A percentile compares a stretch with the other conserved stretches of the same genome.
Evolutionary conservation across 2,113 vertebrate genomes (phyloP).

Genomic region (Aegotheles bennettii): DNA sequence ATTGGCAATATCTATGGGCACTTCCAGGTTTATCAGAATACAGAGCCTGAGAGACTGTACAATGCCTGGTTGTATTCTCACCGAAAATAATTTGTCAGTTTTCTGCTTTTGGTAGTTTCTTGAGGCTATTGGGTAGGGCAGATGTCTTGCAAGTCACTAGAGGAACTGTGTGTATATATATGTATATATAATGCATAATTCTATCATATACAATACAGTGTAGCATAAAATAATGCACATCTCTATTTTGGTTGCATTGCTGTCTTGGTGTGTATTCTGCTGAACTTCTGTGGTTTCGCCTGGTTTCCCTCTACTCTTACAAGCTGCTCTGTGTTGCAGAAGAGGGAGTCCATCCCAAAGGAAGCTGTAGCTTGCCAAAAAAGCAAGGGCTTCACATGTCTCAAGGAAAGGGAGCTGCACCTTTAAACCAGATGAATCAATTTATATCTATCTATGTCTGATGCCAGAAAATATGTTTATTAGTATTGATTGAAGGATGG

Average conservation of each 20-base stretch:
- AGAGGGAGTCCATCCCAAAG: background rate
- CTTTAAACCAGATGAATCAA: background rate
- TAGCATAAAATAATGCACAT: background rate
- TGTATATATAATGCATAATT: background rate
- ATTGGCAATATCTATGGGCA: background rate
- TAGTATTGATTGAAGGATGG: background rate
- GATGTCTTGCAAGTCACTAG: background rate
- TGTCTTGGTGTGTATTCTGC: background rate
- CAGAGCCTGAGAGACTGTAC: background rate
- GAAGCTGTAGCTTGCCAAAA: background rate
- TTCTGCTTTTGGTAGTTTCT: background rate
- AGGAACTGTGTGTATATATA: too few species aligned
- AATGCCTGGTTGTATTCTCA: background rate
- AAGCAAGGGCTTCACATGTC: background rate
- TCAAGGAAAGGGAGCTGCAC: background rate
- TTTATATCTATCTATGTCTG: background rate
- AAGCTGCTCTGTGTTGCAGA: rapidly evolving
- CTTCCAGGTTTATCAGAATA: background rate
- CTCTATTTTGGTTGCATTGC: background rate
- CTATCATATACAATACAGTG: too few species aligned
- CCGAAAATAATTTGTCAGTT: background rate
- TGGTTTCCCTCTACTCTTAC: background rate
- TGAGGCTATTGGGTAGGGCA: rapidly evolving
- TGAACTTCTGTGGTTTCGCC: background rate
- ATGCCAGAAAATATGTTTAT: background rate